Conservation (phyloP, 2,888 invertebrate species). For the Melanargia galathea region DNA sequence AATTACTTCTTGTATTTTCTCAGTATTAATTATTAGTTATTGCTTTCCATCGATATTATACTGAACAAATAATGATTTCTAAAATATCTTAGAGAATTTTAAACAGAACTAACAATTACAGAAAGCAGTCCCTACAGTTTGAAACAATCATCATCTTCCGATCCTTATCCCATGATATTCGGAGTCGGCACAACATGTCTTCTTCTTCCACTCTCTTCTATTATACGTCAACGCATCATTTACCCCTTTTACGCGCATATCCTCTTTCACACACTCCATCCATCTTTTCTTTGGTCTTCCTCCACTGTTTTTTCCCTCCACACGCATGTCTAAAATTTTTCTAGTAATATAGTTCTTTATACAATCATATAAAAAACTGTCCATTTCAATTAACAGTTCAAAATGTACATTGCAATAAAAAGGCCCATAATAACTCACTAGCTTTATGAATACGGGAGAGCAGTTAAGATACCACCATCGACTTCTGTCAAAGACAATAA, state of each 20-base stretch:
- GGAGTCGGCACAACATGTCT: no score
- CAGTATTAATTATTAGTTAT: neutral
- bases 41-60: neutral
- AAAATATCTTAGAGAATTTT: neutral
- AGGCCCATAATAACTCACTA: constrained; percentile 2
- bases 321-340: no score
- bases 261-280: no score
- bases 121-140: neutral
- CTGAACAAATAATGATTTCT: neutral
- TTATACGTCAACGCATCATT: no score
- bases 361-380: neutral
- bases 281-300: no score
- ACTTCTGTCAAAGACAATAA: constrained; percentile 37
- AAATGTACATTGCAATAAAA: neutral
- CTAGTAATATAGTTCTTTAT: no score
- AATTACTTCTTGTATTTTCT: constrained; percentile 7
- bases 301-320: no score
- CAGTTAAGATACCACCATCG: constrained; percentile 15
- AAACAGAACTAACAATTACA: neutral
- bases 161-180: no score
- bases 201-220: no score
- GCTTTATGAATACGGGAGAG: constrained; percentile 12
- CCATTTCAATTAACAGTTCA: neutral
- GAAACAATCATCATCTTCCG: no score
- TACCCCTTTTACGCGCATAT: no score